Percentiles rank a stretch among this genome's conserved stretches.
Conservation (phyloP, 92 coral and sea anemone species). For the Paragorgia papillata region DNA sequence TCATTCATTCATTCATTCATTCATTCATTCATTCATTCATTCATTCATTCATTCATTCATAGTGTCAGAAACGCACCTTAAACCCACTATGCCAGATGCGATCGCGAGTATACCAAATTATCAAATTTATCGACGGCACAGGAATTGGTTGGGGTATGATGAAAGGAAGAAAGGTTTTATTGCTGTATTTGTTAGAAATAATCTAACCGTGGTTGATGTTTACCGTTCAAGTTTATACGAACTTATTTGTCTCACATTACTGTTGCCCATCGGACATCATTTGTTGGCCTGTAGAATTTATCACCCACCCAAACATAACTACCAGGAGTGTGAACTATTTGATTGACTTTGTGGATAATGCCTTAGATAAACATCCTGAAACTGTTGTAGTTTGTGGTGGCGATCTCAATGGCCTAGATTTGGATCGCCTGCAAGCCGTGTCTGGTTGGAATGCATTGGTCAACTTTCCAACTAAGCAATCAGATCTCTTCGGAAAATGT, state of each 20-base stretch:
- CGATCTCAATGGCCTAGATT: constrained; percentile 52
- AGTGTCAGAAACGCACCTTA: constrained; percentile 45
- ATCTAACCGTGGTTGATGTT: constrained; percentile 20
- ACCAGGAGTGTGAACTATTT: constrained; percentile 57
- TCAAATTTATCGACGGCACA: constrained; percentile 31
- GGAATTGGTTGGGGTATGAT: constrained; percentile 42
- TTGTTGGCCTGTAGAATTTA: constrained; percentile 56
- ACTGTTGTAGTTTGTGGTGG: constrained; percentile 62
- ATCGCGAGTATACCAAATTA: constrained; percentile 28
- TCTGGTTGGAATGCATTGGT: constrained; percentile 60
- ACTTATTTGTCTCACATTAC: neutral
- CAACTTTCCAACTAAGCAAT: constrained; percentile 59
- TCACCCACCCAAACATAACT: constrained; percentile 60
- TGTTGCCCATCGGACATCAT: neutral
- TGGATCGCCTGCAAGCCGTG: constrained; percentile 44
- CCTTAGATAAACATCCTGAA: constrained; percentile 59
- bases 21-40: too few relatives aligned
- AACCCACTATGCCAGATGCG: constrained; percentile 25
- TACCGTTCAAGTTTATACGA: constrained; percentile 32
- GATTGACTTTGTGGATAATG: constrained; percentile 44
- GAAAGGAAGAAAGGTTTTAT: constrained; percentile 29
- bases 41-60: too few relatives aligned
- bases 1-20: too few relatives aligned
- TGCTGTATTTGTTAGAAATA: constrained; percentile 18
- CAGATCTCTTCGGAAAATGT: constrained; percentile 61